These are phyloP conservation scores for Typhlichthys eigenmanni DNA, from an alignment of 2,797 vertebrate species.

Conservation along the genomic window DNA sequence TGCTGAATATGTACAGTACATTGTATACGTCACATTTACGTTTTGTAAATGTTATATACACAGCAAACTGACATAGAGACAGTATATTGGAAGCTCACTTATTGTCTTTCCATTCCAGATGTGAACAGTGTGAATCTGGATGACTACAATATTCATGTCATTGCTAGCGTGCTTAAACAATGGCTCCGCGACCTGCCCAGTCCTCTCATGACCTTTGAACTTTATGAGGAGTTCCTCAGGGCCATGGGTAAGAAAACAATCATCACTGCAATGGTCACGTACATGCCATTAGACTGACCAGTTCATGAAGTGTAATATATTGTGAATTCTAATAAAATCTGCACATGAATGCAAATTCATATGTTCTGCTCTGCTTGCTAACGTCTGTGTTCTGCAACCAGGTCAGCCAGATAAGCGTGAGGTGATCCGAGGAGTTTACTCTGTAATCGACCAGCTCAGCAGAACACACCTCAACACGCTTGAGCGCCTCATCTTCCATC, in stretches of 20 bases:
- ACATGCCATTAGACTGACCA: too few species aligned
- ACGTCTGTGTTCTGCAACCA: conserved; percentile 43
- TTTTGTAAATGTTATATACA: too few species aligned
- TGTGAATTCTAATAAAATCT: background rate
- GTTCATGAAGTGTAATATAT: background rate
- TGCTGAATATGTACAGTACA: too few species aligned
- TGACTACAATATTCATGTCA: conserved; percentile 97
- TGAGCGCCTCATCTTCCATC: conserved; percentile 94
- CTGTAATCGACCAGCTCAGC: conserved; percentile 93
- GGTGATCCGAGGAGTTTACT: conserved; percentile 87
- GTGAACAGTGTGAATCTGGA: conserved; percentile 87
- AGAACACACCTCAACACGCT: conserved; percentile 91
- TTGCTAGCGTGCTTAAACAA: conserved; percentile 96
- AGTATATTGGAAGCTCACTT: background rate
- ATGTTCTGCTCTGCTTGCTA: background rate
- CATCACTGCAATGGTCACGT: too few species aligned
- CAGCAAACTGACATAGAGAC: too few species aligned
- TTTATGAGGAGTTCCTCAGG: conserved; percentile 95
- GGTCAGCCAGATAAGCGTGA: conserved; percentile 91
- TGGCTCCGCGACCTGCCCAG: conserved; percentile 96
- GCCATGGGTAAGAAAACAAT: conserved; percentile 85
- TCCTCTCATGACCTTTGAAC: conserved; percentile 96
- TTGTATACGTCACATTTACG: too few species aligned
- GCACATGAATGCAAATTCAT: background rate
- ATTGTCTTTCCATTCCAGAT: conserved; percentile 71